These are phyloP conservation scores for Aptenodytes patagonicus DNA, from an alignment of 2,113 vertebrate genomes.

Conservation along the genomic window DNA sequence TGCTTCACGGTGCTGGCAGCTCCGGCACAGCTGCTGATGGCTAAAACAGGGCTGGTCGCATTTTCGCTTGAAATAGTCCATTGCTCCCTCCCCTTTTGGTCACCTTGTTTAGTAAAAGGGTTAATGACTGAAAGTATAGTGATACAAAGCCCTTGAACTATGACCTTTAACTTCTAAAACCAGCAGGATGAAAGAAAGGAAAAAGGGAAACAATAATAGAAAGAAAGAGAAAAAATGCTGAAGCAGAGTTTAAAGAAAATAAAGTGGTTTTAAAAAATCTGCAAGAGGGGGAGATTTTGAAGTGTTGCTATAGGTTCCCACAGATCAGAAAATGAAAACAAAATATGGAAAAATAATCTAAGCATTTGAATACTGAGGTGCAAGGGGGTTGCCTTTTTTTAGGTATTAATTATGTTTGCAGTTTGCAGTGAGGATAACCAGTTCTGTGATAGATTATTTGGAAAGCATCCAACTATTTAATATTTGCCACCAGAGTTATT, in stretches of 20 bases:
- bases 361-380: neutral
- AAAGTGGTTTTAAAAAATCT: neutral
- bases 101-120: neutral
- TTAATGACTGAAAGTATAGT: neutral
- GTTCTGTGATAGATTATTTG: neutral
- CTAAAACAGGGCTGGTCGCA: rapidly evolving
- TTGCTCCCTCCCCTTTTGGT: neutral
- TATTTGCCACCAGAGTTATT: constrained; percentile 18
- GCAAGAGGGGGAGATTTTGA: neutral
- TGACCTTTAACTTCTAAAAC: neutral
- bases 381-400: neutral
- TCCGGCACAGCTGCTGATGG: neutral
- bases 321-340: neutral
- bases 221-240: neutral
- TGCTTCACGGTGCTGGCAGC: neutral
- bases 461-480: neutral
- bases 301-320: neutral
- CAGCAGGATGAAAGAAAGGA: neutral
- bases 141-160: neutral
- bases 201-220: rapidly evolving
- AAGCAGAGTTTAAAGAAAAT: neutral
- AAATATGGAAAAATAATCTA: rapidly evolving
- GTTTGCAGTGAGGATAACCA: neutral
- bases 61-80: neutral
- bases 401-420: neutral